These are phyloP conservation scores for Cephus rjabovi DNA, from an alignment of 2,888 invertebrate species.

Conservation along the genomic window DNA sequence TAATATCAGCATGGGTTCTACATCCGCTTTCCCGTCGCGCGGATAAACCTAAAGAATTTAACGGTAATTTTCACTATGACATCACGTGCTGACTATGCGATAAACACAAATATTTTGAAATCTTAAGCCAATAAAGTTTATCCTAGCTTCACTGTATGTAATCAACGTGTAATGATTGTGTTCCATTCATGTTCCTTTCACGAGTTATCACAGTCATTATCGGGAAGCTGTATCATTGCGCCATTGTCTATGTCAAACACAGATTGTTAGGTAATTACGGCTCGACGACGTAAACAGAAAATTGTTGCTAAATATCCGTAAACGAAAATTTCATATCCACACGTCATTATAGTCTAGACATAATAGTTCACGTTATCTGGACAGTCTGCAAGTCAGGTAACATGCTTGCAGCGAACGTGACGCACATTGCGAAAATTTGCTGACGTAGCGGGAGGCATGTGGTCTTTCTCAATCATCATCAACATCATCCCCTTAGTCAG, in stretches of 20 bases:
- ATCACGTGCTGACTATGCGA: background rate
- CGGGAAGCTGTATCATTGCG: background rate
- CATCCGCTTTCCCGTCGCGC: background rate
- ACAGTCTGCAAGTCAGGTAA: background rate
- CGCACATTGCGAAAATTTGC: conserved; percentile 18
- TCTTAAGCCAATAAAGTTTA: background rate
- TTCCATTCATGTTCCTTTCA: background rate
- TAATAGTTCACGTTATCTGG: background rate
- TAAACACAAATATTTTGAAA: background rate
- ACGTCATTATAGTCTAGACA: background rate
- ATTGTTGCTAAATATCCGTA: background rate
- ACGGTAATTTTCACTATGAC: background rate
- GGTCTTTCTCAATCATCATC: conserved; percentile 21
- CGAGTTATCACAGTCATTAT: background rate
- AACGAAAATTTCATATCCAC: background rate
- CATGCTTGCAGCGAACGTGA: conserved; percentile 14
- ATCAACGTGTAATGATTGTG: background rate
- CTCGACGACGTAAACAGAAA: background rate
- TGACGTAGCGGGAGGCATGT: conserved; percentile 9
- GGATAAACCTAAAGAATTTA: background rate
- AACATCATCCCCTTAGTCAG: conserved; percentile 5
- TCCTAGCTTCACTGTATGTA: background rate
- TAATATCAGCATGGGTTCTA: background rate
- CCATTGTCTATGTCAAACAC: background rate
- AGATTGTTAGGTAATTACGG: background rate